Conservation (phyloP, 2,888 invertebrate species). For the Spilosoma lubricipeda region DNA sequence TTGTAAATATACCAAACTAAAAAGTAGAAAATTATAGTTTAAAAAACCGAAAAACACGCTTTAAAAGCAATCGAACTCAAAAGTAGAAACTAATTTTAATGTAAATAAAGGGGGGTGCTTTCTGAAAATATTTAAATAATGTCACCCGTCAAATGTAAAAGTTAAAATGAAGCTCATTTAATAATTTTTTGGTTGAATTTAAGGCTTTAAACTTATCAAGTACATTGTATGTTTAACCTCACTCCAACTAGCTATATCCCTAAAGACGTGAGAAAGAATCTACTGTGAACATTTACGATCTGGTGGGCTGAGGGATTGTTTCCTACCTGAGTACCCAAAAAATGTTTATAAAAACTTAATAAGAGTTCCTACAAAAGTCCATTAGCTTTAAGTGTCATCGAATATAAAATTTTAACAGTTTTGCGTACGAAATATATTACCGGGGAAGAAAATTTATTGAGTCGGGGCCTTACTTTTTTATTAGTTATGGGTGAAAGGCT, state of each 20-base stretch:
- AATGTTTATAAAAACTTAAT: conserved; percentile 6
- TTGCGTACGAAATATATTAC: conserved; percentile 31
- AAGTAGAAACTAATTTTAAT: no score
- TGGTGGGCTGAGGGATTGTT: not conserved
- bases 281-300: not conserved
- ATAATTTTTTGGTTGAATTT: not conserved
- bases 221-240: not conserved
- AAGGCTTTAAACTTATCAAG: not conserved
- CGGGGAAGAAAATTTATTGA: conserved; percentile 24
- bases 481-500: conserved; percentile 18
- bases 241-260: not conserved
- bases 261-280: not conserved
- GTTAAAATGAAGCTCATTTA: no score
- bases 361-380: conserved; percentile 22
- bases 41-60: no score
- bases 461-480: conserved; percentile 25
- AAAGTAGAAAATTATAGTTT: no score
- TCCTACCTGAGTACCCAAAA: not conserved
- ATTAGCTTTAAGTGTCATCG: conserved; percentile 25
- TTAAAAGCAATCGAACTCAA: no score
- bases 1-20: no score
- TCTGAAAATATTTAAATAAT: no score
- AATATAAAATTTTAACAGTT: conserved; percentile 37
- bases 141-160: no score
- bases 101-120: no score